Evolutionary conservation across 2,888 invertebrate genomes (phyloP).

Genomic region (Drosophila testacea): DNA sequence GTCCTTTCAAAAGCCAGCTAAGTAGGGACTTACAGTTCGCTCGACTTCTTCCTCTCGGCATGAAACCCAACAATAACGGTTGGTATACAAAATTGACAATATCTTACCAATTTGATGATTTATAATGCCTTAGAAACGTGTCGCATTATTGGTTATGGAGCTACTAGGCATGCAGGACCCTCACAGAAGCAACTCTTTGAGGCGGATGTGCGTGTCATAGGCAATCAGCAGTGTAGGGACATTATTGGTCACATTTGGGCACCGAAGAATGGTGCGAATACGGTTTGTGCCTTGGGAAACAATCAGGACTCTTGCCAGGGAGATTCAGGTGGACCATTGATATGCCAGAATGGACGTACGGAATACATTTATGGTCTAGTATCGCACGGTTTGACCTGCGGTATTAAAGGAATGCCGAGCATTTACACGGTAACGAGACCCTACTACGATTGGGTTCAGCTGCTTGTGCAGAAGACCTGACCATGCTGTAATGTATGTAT

Average conservation of each 20-base stretch:
- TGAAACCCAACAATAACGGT: constrained; percentile 75
- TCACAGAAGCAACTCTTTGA: constrained; percentile 76
- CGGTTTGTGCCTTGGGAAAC: constrained; percentile 83
- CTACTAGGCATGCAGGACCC: constrained; percentile 78
- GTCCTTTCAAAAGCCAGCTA: constrained; percentile 37
- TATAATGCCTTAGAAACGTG: constrained; percentile 63
- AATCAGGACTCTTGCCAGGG: constrained; percentile 84
- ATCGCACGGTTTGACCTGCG: constrained; percentile 83
- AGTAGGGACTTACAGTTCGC: constrained; percentile 53
- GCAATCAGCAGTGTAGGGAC: constrained; percentile 68
- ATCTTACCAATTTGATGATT: background rate
- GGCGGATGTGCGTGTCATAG: constrained; percentile 79
- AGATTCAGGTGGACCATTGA: constrained; percentile 84
- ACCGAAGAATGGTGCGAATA: constrained; percentile 81
- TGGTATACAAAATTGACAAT: constrained; percentile 1
- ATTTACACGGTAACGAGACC: constrained; percentile 83
- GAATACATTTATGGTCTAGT: constrained; percentile 83
- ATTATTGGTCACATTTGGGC: constrained; percentile 83
- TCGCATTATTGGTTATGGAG: constrained; percentile 83
- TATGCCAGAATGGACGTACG: constrained; percentile 73
- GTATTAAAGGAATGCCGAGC: constrained; percentile 82
- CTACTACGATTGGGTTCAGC: constrained; percentile 82
- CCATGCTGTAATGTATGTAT: constrained; percentile 5
- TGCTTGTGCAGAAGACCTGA: constrained; percentile 46
- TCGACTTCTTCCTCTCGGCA: constrained; percentile 69